Evolutionary conservation across 1,140 invertebrate genomes (phyloP).

Genomic region (Dinoponera quadriceps): DNA sequence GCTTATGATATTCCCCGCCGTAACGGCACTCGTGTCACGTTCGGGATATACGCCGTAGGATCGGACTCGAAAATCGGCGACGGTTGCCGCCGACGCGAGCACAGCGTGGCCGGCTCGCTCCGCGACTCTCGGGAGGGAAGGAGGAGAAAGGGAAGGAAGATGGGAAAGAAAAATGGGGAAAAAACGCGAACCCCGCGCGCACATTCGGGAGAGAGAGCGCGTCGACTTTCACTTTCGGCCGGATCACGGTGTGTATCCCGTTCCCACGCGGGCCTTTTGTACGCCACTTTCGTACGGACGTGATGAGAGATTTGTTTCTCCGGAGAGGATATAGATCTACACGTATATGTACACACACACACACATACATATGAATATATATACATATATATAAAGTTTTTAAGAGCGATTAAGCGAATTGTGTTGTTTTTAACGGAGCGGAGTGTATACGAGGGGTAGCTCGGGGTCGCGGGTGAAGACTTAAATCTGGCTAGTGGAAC

Average conservation of each 20-base stretch:
- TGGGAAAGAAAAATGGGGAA: neutral
- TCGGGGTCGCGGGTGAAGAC: too few species aligned
- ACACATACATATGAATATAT: constrained; percentile 18
- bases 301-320: constrained; percentile 15
- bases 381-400: constrained; percentile 18
- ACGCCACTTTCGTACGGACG: constrained; percentile 25
- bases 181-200: neutral
- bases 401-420: constrained; percentile 27
- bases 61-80: constrained; percentile 61
- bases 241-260: constrained; percentile 31
- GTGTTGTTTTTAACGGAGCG: constrained; percentile 39
- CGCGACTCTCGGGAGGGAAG: neutral
- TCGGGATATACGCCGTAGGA: constrained; percentile 65
- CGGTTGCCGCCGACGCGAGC: constrained; percentile 7
- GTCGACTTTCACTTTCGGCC: constrained; percentile 4
- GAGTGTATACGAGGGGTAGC: neutral
- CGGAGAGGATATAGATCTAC: constrained; percentile 5
- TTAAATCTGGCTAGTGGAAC: too few species aligned
- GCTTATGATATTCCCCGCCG: constrained; percentile 69
- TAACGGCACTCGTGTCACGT: constrained; percentile 74
- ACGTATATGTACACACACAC: constrained; percentile 1
- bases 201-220: neutral
- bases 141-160: neutral
- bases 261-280: constrained; percentile 34
- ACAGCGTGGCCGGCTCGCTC: constrained; percentile 18